Evolutionary conservation across 2,797 vertebrate species (phyloP).

Genomic region (Parambassis ranga): DNA sequence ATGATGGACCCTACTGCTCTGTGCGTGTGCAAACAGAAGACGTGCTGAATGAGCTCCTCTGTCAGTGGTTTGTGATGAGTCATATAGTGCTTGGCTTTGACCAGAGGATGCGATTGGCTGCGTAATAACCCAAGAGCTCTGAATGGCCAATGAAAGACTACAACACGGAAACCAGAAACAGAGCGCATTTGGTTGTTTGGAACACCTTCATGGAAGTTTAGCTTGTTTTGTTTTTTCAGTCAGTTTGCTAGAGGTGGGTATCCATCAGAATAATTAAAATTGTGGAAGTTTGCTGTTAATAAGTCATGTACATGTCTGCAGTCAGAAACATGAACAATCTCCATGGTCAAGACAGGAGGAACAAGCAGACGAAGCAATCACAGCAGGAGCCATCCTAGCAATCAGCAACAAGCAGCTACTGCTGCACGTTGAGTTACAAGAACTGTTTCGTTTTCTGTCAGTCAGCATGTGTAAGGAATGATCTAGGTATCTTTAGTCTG

Average conservation of each 20-base stretch:
- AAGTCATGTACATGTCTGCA: slow-evolving; percentile 2
- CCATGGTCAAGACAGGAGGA: slow-evolving; percentile 20
- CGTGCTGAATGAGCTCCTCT: slow-evolving; percentile 51
- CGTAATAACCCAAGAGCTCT: slow-evolving; percentile 50
- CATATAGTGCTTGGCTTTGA: slow-evolving; percentile 67
- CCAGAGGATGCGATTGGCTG: slow-evolving; percentile 67
- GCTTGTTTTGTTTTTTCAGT: slow-evolving; percentile 14
- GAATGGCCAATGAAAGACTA: slow-evolving; percentile 56
- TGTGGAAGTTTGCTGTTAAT: slow-evolving; percentile 36
- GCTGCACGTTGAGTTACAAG: neutral
- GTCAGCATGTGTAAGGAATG: slow-evolving; percentile 23
- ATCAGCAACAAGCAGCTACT: slow-evolving; percentile 22
- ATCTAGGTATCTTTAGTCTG: slow-evolving; percentile 2
- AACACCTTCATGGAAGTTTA: slow-evolving; percentile 50
- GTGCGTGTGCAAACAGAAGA: slow-evolving; percentile 63
- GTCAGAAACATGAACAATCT: slow-evolving; percentile 18
- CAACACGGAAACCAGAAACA: slow-evolving; percentile 48
- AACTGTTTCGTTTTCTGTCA: neutral
- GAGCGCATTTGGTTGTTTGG: slow-evolving; percentile 41
- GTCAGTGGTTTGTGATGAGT: slow-evolving; percentile 58
- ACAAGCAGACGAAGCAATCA: slow-evolving; percentile 55
- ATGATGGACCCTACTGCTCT: slow-evolving; percentile 53
- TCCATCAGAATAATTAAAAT: neutral
- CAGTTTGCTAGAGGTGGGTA: slow-evolving; percentile 6
- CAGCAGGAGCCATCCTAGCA: slow-evolving; percentile 51